Evolutionary conservation across 1,140 invertebrate species (phyloP).

Genomic region (Ostrea edulis): DNA sequence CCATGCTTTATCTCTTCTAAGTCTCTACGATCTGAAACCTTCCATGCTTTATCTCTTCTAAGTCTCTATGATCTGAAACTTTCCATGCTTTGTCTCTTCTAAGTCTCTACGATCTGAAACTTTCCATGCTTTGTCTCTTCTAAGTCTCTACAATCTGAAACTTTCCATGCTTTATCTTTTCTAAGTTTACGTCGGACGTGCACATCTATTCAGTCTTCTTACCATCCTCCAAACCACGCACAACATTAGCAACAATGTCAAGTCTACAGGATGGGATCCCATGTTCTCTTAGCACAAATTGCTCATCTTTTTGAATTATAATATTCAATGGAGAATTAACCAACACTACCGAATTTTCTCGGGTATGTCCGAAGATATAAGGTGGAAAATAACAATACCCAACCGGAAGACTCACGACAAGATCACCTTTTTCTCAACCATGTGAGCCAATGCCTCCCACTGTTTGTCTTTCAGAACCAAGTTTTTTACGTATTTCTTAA

Average conservation of each 20-base stretch:
- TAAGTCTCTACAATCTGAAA: not conserved
- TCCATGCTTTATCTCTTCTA: too few relatives aligned
- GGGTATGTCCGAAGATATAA: not conserved
- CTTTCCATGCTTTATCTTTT: not conserved
- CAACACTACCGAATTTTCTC: slow-evolving; percentile 1
- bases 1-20: too few relatives aligned
- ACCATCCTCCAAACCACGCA: not conserved
- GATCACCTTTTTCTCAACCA: not conserved
- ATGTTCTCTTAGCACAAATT: not conserved
- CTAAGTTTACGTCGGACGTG: not conserved
- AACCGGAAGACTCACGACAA: not conserved
- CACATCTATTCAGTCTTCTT: not conserved
- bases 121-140: too few relatives aligned
- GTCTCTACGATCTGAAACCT: too few relatives aligned
- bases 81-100: too few relatives aligned
- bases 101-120: too few relatives aligned
- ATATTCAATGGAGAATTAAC: not conserved
- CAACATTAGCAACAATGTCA: slow-evolving; percentile 5
- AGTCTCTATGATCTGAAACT: too few relatives aligned
- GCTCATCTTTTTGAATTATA: not conserved
- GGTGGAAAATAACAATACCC: not conserved
- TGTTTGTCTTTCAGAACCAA: not conserved
- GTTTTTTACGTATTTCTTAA: not conserved
- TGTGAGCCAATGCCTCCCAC: not conserved
- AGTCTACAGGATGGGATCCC: not conserved